Evolutionary conservation across 2,888 invertebrate genomes (phyloP), one percentile per base, ranked within the genome.

Genomic region (Lycophotia porphyrea): DNA sequence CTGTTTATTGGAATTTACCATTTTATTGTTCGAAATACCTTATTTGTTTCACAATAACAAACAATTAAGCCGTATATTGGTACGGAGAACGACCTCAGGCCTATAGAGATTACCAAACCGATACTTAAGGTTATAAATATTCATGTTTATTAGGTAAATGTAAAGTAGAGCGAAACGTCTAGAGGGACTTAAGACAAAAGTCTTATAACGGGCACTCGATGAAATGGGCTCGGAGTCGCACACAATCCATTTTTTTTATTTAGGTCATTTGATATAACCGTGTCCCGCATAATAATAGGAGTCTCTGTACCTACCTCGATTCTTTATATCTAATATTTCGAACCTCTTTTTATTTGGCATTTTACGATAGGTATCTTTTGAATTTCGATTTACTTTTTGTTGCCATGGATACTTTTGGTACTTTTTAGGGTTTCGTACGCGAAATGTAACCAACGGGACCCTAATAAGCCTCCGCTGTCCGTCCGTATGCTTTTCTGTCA

Each of bases 141-240:
- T 81, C 73, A 81, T 74, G 76, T 63, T 66, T 81, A 65, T 77
- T 70, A 49, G 27, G 77, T 18, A 67, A 81, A 81, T 78, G 61
- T 42, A 42, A 78, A 78, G 21, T 68, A 44, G 36, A 76, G 39
- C 27, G 47, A 13, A 47, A 42, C 27, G 7, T 44, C 74, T 70
- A 21, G 34, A 61, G 66, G 69, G 65, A 27, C 47, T 75, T 67
- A 64, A 74, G 31, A 79, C 39, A 71, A 67, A 75, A 21, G 27
- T 34, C 55, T 49, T 69, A 36, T 31, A 60, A n/a, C 24, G 27
- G 36, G 31, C 21, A 73, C 55, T 70, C 34, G 47, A 49, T 44
- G 68, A 70, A 72, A 78, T 36, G 36, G 66, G 36, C 27, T 9
- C 34, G 9, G 21, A 49, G 31, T 27, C 21, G 49, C 3, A n/a